phyloP scores from a whole-genome alignment of 2,888 invertebrate species.

The Drosophila hawaiiensis region DNA sequence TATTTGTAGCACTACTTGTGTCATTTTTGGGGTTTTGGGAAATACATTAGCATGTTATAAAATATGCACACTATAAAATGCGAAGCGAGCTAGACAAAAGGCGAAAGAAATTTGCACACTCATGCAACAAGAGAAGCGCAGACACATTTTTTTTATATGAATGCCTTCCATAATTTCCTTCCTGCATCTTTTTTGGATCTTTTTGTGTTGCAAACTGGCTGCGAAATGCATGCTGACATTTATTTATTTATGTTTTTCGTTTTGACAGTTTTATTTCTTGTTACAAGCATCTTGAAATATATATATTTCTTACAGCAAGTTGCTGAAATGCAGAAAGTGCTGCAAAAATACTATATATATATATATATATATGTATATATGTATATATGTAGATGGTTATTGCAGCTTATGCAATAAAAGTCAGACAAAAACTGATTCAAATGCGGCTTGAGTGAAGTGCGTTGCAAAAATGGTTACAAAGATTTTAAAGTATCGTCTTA shows the following conservation, averaged over 20 bases:
- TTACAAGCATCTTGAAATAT: slow-evolving; percentile 11
- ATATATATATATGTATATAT: slow-evolving; percentile 1
- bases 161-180: slow-evolving; percentile 68
- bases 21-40: slow-evolving; percentile 43
- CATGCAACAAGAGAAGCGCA: slow-evolving; percentile 45
- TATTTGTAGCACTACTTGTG: slow-evolving; percentile 18
- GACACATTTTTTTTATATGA: slow-evolving; percentile 41
- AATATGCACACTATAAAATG: slow-evolving; percentile 79
- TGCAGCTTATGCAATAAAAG: slow-evolving; percentile 39
- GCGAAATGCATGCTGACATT: slow-evolving; percentile 67
- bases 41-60: slow-evolving; percentile 76
- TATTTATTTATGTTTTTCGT: slow-evolving; percentile 71
- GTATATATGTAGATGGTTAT: slow-evolving; percentile 23
- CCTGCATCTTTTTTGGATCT: slow-evolving; percentile 35
- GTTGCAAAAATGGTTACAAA: slow-evolving; percentile 5
- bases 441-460: slow-evolving; percentile 16
- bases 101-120: slow-evolving; percentile 74
- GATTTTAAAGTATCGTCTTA: slow-evolving; percentile 18
- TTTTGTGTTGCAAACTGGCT: slow-evolving; percentile 68
- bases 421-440: slow-evolving; percentile 12
- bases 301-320: slow-evolving; percentile 19
- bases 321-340: slow-evolving; percentile 59
- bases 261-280: slow-evolving; percentile 74
- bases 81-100: slow-evolving; percentile 73
- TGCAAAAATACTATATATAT: slow-evolving; percentile 16